Percentiles rank a stretch among this genome's conserved stretches.
Conservation (phyloP, 2,113 vertebrate genomes). For the Oryzias woworae region DNA sequence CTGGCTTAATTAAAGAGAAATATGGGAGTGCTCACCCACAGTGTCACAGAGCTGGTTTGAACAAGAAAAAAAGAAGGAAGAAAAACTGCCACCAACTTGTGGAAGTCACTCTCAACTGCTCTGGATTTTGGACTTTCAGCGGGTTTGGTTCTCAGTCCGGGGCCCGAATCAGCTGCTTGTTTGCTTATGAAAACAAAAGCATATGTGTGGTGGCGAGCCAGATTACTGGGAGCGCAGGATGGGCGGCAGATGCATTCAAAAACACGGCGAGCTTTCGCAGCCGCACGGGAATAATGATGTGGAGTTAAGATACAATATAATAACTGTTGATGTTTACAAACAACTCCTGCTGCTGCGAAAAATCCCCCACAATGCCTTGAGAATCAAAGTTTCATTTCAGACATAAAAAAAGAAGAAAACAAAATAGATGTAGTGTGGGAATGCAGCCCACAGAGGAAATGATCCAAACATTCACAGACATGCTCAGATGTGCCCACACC, state of each 20-base stretch:
- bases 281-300: slow-evolving; percentile 67
- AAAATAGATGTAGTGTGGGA: slow-evolving; percentile 52
- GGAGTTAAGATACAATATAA: slow-evolving; percentile 68
- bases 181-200: slow-evolving; percentile 46
- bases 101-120: slow-evolving; percentile 53
- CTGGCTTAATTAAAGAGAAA: slow-evolving; percentile 80
- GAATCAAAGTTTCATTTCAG: slow-evolving; percentile 29
- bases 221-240: slow-evolving; percentile 16
- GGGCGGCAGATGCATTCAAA: slow-evolving; percentile 40
- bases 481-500: slow-evolving; percentile 50
- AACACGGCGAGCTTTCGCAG: slow-evolving; percentile 37
- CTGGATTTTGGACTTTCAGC: slow-evolving; percentile 20
- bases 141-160: not conserved
- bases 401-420: slow-evolving; percentile 24
- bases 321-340: slow-evolving; percentile 72
- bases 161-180: slow-evolving; percentile 37
- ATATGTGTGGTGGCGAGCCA: slow-evolving; percentile 19
- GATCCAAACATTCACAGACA: slow-evolving; percentile 66
- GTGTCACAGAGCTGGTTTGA: slow-evolving; percentile 66
- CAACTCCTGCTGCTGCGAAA: slow-evolving; percentile 35
- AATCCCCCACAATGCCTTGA: slow-evolving; percentile 53
- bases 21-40: slow-evolving; percentile 72
- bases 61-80: slow-evolving; percentile 34
- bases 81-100: slow-evolving; percentile 48
- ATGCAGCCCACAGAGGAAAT: slow-evolving; percentile 38